A percentile compares a stretch with the other conserved stretches of the same genome.
Evolutionary conservation across 2,113 vertebrate genomes (phyloP).

Genomic region (Hylia prasina): DNA sequence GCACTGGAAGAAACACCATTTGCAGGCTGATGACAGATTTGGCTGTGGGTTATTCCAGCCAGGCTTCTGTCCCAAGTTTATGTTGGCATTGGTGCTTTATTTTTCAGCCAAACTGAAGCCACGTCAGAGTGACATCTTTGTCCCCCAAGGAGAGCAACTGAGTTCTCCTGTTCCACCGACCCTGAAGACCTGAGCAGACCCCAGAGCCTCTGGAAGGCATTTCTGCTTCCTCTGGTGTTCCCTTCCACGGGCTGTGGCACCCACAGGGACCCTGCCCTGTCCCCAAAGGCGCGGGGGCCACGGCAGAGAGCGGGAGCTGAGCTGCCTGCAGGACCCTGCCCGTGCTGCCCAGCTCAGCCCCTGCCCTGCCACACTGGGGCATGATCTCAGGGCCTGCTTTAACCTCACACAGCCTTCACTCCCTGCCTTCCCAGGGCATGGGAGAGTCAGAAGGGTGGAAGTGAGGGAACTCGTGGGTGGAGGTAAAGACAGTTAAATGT

Average conservation of each 20-base stretch:
- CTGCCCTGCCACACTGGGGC: fast-evolving
- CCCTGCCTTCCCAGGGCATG: neutral
- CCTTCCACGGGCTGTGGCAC: neutral
- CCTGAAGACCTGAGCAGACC: neutral
- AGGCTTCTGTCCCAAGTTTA: neutral
- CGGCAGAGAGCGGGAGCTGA: neutral
- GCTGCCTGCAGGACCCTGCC: neutral
- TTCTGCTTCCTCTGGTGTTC: neutral
- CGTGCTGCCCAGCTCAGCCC: neutral
- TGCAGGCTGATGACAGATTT: neutral
- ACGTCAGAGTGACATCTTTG: neutral
- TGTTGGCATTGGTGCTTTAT: neutral
- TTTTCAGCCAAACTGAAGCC: neutral
- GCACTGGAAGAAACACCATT: neutral
- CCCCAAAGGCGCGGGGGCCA: neutral
- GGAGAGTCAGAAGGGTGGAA: neutral
- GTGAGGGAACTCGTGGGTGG: fast-evolving
- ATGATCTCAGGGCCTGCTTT: neutral
- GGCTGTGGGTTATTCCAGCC: neutral
- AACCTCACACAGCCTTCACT: neutral
- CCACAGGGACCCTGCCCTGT: neutral
- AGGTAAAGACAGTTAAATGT: neutral
- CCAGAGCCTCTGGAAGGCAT: neutral
- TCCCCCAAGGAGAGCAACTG: neutral
- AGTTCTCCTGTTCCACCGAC: neutral